These are phyloP conservation scores for Malaclemys terrapin DNA, from an alignment of 2,113 vertebrate genomes.

Conservation along the genomic window DNA sequence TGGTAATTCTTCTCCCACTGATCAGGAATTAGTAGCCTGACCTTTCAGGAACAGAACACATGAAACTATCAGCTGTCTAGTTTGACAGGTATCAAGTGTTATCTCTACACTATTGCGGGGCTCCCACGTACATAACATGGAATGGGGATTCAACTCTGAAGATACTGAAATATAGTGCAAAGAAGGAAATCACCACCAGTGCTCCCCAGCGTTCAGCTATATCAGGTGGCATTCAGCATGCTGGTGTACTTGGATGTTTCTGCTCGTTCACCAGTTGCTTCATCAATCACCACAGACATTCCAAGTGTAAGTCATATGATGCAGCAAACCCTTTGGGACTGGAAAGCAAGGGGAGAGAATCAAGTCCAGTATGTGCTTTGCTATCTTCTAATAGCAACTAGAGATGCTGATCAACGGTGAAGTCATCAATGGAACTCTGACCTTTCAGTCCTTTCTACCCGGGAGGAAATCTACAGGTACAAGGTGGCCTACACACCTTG, in stretches of 20 bases:
- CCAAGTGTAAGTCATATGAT: background rate
- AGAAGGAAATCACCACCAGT: fast-evolving
- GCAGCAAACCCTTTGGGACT: background rate
- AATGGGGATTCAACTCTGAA: background rate
- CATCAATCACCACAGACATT: background rate
- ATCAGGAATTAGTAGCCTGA: background rate
- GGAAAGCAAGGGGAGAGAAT: background rate
- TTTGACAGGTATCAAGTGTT: background rate
- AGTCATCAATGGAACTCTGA: background rate
- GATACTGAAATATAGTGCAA: background rate
- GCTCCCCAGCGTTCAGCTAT: background rate
- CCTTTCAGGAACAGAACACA: background rate
- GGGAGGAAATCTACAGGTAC: background rate
- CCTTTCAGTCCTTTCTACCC: background rate
- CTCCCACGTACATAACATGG: background rate
- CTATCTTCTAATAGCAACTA: background rate
- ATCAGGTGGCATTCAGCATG: background rate
- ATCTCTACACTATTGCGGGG: background rate
- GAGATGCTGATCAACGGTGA: background rate
- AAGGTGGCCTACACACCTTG: background rate
- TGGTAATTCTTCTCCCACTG: background rate
- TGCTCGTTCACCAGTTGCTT: background rate
- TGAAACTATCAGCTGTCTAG: background rate
- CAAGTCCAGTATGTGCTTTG: fast-evolving
- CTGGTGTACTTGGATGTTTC: background rate